Evolutionary conservation across 2,113 vertebrate species (phyloP).

Genomic region (Amia ocellicauda): DNA sequence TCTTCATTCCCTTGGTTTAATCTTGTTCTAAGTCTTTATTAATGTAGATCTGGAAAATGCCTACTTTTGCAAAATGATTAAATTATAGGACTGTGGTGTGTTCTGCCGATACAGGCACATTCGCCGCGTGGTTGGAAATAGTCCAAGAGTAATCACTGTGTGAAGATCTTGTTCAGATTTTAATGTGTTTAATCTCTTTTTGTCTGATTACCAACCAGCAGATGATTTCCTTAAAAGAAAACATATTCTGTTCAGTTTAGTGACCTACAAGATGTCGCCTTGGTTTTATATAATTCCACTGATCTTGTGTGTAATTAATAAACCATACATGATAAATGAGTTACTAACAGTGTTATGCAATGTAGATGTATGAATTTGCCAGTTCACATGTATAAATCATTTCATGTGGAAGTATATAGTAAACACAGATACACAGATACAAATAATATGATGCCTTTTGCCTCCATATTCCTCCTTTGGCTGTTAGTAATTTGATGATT

Average conservation of each 20-base stretch:
- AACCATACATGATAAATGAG: too few species aligned
- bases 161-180: not conserved
- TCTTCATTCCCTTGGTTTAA: too few species aligned
- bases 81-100: not conserved
- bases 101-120: not conserved
- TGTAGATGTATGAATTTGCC: too few species aligned
- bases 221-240: not conserved
- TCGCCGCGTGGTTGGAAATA: not conserved
- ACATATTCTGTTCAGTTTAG: not conserved
- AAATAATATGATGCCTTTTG: too few species aligned
- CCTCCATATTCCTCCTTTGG: too few species aligned
- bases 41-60: not conserved
- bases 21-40: not conserved
- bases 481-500: too few species aligned
- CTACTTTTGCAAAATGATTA: slow-evolving; percentile 2
- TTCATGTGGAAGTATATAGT: too few species aligned
- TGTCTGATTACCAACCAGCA: not conserved
- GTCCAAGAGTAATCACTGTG: slow-evolving; percentile 2
- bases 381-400: too few species aligned
- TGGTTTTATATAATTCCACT: not conserved
- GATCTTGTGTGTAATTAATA: too few species aligned
- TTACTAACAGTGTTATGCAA: too few species aligned
- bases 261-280: not conserved
- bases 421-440: too few species aligned
- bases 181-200: not conserved